A percentile compares a stretch with the other conserved stretches of the same genome.
phyloP scores from a whole-genome alignment of 2,888 invertebrate species.

The Smittia aterrima region DNA sequence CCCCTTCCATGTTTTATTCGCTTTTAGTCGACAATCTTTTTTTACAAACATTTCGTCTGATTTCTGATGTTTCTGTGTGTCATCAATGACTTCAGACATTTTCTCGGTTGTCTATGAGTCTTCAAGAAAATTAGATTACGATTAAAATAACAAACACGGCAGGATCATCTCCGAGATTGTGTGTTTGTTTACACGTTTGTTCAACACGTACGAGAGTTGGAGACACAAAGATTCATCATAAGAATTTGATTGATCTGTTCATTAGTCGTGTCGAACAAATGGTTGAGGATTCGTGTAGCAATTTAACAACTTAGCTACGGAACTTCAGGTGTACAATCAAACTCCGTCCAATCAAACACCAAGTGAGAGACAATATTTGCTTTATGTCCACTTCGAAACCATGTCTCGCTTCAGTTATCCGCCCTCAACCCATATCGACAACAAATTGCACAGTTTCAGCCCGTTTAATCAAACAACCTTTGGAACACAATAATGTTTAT shows the following conservation, averaged over 20 bases:
- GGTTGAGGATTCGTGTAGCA: too few relatives aligned
- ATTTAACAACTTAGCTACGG: background rate
- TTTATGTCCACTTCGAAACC: background rate
- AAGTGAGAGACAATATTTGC: background rate
- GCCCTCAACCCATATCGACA: background rate
- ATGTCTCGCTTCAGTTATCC: background rate
- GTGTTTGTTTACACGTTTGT: conserved; percentile 26
- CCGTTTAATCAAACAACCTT: background rate
- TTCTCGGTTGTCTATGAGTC: background rate
- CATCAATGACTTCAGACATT: conserved; percentile 30
- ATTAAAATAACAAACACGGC: conserved; percentile 40
- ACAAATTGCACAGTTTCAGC: background rate
- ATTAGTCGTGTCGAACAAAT: too few relatives aligned
- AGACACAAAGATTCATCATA: background rate
- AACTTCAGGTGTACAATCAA: background rate
- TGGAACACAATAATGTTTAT: background rate
- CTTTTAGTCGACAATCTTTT: conserved; percentile 5
- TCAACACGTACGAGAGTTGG: background rate
- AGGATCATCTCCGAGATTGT: conserved; percentile 29
- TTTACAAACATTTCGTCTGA: conserved; percentile 28
- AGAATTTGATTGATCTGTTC: too few relatives aligned
- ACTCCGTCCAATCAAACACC: conserved; percentile 1
- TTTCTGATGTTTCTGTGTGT: background rate
- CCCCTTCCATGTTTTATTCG: background rate
- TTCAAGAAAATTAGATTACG: conserved; percentile 39